Percentiles rank a stretch among this genome's conserved stretches.
phyloP scores from a whole-genome alignment of 2,797 vertebrate genomes.

The Sitta carolinensis region DNA sequence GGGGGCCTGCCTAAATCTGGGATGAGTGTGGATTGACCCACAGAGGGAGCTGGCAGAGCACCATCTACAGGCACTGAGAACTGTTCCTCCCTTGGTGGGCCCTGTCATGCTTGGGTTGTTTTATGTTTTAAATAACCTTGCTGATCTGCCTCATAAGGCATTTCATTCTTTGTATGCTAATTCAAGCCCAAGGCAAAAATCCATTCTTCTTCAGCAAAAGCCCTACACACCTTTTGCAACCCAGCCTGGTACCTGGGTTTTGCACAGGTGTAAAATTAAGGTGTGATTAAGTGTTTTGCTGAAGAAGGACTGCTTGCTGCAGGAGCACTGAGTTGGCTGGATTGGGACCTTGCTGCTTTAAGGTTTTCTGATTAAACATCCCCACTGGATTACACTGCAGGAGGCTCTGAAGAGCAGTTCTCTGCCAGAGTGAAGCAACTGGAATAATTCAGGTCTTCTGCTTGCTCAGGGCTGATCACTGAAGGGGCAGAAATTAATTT shows the following conservation, averaged over 20 bases:
- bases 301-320: background rate
- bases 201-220: background rate
- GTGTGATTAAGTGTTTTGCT: conserved; percentile 13
- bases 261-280: background rate
- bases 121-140: conserved; percentile 15
- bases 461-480: conserved; percentile 77
- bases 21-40: background rate
- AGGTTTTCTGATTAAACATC: conserved; percentile 68
- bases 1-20: background rate
- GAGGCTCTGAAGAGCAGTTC: conserved; percentile 69
- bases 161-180: conserved; percentile 8
- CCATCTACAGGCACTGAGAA: background rate
- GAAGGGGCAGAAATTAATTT: conserved; percentile 80
- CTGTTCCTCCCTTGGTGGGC: background rate
- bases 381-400: conserved; percentile 64
- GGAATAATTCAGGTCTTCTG: conserved; percentile 75
- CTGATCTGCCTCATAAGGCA: background rate
- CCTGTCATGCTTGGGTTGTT: background rate
- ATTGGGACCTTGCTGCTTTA: conserved; percentile 13
- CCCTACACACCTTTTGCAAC: background rate
- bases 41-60: background rate
- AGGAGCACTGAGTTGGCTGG: background rate
- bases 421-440: conserved; percentile 71
- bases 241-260: background rate
- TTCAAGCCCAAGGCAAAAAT: background rate